Base-by-base conservation (phyloP, 2,797 vertebrate species). In the Ceryle rudis region DNA sequence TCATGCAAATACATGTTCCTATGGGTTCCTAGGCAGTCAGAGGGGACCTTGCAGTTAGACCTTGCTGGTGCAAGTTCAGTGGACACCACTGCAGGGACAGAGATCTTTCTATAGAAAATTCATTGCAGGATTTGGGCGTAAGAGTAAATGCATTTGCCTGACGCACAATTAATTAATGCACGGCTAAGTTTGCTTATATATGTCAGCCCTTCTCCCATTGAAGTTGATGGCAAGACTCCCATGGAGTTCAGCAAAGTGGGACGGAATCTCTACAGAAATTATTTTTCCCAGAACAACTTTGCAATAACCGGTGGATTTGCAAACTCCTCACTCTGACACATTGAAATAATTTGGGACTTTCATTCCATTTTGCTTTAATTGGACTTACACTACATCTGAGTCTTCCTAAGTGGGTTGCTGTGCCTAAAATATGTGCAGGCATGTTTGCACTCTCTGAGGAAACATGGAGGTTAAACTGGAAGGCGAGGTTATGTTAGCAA, bases 271-370 rank as follows among this genome's bases (percentile, higher is more conserved):
- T 61, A 71, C 57, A 93, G 79, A 92, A 92, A 74, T 42, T 78
- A 33, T 92, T 96, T 93, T 95, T 94, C 94, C 86, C 83, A 93
- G 94, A 95, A 91, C 88, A 93, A 51, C 90, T 94, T 90, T 65
- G 74, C 90, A 96, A 85, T 94, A 92, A 87, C 67, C 49, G 87
- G 75, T 78, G 89, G 84, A 89, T 96, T 95, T 96, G 81, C 49
- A 47, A 77, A 72, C 69, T 95, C 25, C 78, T 92, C 71, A 6
- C 78, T 94, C 86, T 78, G 83, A 95, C 93, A 95, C 93, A 89
- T 58, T 97, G 96, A 96, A 97, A 94, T 96, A 94, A 95, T 97
- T 95, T 96, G 90, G 67, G 95, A 93, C 83, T 95, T 95, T 80
- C 74, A 74, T 96, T 95, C 81, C 71, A 9, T 82, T 95, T 93